Conservation (phyloP, 2,113 vertebrate genomes). For the Raja brachyura region DNA sequence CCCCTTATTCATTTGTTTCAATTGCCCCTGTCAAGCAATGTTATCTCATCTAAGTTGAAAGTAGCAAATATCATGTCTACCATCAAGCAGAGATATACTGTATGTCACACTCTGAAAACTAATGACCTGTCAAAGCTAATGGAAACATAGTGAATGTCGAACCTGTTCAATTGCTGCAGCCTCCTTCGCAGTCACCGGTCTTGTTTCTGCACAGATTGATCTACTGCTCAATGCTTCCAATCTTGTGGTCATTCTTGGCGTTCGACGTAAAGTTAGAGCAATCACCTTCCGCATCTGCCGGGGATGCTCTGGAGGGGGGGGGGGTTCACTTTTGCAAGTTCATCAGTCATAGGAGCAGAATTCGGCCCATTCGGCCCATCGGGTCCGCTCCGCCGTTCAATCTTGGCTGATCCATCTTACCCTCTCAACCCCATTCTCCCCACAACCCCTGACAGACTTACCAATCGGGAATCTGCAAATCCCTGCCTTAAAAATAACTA, state of each 20-base stretch:
- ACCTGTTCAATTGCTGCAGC: background rate
- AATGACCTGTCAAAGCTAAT: conserved; percentile 25
- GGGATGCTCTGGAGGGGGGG: background rate
- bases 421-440: too few relatives aligned
- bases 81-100: conserved; percentile 1
- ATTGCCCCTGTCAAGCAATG: conserved; percentile 34
- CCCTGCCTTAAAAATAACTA: too few relatives aligned
- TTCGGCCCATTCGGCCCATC: too few relatives aligned
- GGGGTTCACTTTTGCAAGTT: too few relatives aligned
- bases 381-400: too few relatives aligned
- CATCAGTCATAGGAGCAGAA: too few relatives aligned
- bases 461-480: too few relatives aligned
- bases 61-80: conserved; percentile 12
- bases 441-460: too few relatives aligned
- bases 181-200: background rate
- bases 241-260: background rate
- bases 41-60: conserved; percentile 33
- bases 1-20: conserved; percentile 28
- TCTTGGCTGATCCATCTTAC: too few relatives aligned
- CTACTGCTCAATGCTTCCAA: background rate
- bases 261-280: background rate
- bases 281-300: background rate
- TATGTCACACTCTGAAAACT: conserved; percentile 29
- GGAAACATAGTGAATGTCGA: conserved; percentile 33
- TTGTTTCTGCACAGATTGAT: conserved; percentile 12